Conservation (phyloP, 53 echinoderm and acorn worm genomes). For the Holothuria scabra region DNA sequence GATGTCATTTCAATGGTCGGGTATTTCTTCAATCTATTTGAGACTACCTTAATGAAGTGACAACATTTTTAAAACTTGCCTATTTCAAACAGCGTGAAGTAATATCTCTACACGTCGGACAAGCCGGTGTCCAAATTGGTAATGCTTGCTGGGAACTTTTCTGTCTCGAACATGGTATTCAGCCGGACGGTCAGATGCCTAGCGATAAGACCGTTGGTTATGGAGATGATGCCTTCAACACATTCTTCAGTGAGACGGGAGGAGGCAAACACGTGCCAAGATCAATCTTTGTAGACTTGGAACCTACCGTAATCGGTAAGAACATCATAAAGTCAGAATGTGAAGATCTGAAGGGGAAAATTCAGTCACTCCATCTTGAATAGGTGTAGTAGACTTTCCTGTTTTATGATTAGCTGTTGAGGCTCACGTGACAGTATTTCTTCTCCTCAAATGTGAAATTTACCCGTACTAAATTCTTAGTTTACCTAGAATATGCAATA, state of each 20-base stretch:
- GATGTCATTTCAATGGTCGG: too few relatives aligned
- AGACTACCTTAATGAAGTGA: too few relatives aligned
- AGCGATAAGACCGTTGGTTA: conserved; percentile 44
- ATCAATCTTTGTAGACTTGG: conserved; percentile 62
- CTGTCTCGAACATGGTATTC: conserved; percentile 41
- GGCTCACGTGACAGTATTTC: too few relatives aligned
- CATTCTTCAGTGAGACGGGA: conserved; percentile 63
- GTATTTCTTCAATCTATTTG: too few relatives aligned
- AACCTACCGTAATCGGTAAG: conserved; percentile 63
- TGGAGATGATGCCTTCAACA: conserved; percentile 40
- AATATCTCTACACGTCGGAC: conserved; percentile 35
- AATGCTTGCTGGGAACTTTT: conserved; percentile 58
- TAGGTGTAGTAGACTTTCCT: too few relatives aligned
- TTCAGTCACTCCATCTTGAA: too few relatives aligned
- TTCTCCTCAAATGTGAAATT: too few relatives aligned
- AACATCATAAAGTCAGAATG: neutral
- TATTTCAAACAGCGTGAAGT: conserved; percentile 4
- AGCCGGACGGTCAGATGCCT: conserved; percentile 60
- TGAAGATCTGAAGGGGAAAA: too few relatives aligned
- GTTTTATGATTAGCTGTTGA: too few relatives aligned
- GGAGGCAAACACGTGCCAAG: conserved; percentile 49
- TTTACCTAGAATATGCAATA: too few relatives aligned
- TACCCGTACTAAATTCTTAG: too few relatives aligned
- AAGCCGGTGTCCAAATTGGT: conserved; percentile 52
- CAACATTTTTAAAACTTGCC: too few relatives aligned